phyloP scores from a whole-genome alignment of 2,888 invertebrate species.

The Chamaedrilus cognettii region DNA sequence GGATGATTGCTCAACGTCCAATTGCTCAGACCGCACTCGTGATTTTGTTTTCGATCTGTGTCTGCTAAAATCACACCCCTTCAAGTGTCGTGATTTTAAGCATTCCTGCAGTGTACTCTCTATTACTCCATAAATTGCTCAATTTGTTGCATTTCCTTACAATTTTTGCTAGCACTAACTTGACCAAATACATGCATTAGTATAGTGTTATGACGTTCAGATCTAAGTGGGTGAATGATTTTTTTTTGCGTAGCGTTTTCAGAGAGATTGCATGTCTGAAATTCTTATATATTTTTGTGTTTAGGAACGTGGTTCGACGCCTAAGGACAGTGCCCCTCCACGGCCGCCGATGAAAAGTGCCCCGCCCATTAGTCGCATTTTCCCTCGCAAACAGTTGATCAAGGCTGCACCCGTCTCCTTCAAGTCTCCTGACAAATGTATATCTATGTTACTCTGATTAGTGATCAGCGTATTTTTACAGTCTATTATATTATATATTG shows the following conservation, averaged over 20 bases:
- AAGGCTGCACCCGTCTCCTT: slow-evolving; percentile 56
- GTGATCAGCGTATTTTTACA: neutral
- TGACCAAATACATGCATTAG: too few species aligned
- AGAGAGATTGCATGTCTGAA: neutral
- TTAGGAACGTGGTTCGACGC: slow-evolving; percentile 47
- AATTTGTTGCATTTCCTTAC: too few species aligned
- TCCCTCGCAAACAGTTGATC: slow-evolving; percentile 45
- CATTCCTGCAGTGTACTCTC: too few species aligned
- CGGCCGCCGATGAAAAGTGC: slow-evolving; percentile 59
- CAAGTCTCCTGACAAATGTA: slow-evolving; percentile 45
- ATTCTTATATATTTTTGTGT: slow-evolving; percentile 15
- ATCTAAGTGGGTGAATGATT: too few species aligned
- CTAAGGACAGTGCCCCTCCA: slow-evolving; percentile 52
- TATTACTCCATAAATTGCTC: too few species aligned
- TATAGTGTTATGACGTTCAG: too few species aligned
- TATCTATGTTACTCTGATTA: neutral
- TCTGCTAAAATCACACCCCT: too few species aligned
- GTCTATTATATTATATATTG: neutral
- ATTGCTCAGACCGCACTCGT: too few species aligned
- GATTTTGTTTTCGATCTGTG: too few species aligned
- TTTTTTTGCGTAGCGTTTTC: neutral
- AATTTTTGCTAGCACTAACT: too few species aligned
- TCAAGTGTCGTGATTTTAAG: too few species aligned
- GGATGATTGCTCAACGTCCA: too few species aligned
- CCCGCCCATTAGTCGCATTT: slow-evolving; percentile 56